A percentile compares a stretch with the other conserved stretches of the same genome.
Conservation (phyloP, 2,113 vertebrate genomes). For the Cardinalis cardinalis region DNA sequence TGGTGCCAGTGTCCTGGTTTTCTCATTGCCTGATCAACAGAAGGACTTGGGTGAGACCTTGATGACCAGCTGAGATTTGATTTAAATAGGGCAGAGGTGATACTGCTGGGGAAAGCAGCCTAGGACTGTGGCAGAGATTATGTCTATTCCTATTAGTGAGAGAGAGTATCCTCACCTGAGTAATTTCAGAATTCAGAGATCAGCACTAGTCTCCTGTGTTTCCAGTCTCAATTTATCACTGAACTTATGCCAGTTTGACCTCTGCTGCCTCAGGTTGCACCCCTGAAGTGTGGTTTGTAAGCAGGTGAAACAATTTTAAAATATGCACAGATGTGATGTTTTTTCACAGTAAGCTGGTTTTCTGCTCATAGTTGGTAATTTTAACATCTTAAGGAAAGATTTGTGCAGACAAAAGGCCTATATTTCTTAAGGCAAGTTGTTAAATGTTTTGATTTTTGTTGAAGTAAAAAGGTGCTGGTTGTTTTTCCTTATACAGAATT, state of each 20-base stretch:
- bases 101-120: conserved; percentile 16
- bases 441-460: not conserved
- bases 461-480: not conserved
- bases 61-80: conserved; percentile 12
- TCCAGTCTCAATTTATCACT: not conserved
- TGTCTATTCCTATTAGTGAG: not conserved
- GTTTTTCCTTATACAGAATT: not conserved
- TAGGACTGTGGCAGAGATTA: not conserved
- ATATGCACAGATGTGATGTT: not conserved
- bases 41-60: not conserved
- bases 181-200: not conserved
- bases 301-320: not conserved
- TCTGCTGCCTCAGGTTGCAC: not conserved
- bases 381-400: not conserved
- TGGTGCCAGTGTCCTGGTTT: conserved; percentile 18
- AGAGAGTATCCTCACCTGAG: not conserved
- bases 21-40: conserved; percentile 3
- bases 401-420: not conserved
- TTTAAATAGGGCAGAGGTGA: conserved; percentile 16
- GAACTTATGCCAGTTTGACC: not conserved
- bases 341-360: not conserved
- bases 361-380: not conserved
- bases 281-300: not conserved
- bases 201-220: not conserved
- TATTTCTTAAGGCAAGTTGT: not conserved